These are phyloP conservation scores for Drosophila pseudotakahashii DNA, from an alignment of 2,888 invertebrate genomes.

Conservation along the genomic window DNA sequence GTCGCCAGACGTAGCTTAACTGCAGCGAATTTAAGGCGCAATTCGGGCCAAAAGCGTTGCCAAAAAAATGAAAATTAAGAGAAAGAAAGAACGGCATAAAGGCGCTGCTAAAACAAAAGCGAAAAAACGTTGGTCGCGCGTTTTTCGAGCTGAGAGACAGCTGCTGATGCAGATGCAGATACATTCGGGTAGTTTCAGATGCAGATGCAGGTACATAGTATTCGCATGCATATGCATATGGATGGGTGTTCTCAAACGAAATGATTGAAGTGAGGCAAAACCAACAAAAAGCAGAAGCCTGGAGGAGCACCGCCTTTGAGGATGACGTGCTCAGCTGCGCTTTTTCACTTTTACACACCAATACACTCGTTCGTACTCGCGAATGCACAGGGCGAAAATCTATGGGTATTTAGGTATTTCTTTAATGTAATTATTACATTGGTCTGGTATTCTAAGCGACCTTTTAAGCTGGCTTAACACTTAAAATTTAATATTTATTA, in stretches of 20 bases:
- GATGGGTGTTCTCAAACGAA: conserved; percentile 25
- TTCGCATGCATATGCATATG: conserved; percentile 37
- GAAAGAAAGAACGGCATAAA: conserved; percentile 1
- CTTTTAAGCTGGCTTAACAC: no score
- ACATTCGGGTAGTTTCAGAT: conserved; percentile 32
- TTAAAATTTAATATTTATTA: no score
- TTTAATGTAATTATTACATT: no score
- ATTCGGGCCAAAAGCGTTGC: conserved; percentile 36
- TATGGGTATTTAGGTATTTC: no score
- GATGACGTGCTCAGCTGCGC: conserved; percentile 67
- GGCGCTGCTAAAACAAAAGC: conserved; percentile 27
- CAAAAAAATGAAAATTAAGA: conserved; percentile 27
- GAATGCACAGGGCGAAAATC: conserved; percentile 3
- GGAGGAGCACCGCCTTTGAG: conserved; percentile 56
- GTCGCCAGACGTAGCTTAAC: conserved; percentile 27
- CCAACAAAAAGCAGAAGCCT: conserved; percentile 22
- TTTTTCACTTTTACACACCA: conserved; percentile 62
- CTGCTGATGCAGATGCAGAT: conserved; percentile 27
- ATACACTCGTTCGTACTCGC: not conserved
- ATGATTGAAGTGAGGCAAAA: conserved; percentile 57
- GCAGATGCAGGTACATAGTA: conserved; percentile 39
- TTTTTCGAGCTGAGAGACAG: conserved; percentile 38
- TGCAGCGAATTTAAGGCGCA: conserved; percentile 40
- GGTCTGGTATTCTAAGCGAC: no score
- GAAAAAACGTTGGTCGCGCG: conserved; percentile 33